Base-by-base conservation (phyloP, 35 echinoderm and acorn worm species). In the Apostichopus californicus region DNA sequence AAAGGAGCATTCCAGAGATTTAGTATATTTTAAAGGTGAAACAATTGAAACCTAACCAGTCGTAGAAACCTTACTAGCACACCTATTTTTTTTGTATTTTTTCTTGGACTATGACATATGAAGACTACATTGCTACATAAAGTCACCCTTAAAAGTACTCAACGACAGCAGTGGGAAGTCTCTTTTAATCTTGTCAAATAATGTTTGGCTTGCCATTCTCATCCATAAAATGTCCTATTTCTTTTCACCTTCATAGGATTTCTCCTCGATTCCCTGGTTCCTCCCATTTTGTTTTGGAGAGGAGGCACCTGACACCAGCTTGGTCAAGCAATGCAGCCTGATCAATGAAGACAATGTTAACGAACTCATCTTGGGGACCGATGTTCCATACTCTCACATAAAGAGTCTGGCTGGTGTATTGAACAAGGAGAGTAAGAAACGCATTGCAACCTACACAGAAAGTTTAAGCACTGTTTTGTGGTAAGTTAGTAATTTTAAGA, bases 201-300 rank as follows among this genome's bases (percentile, higher is more conserved):
- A 46, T 46, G 34, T 46, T 46, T 46, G 34, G 73, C 73, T 12
- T 24, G 12, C 9, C 73, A 77, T 0, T 20, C 73, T 77, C 25
- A 77, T 77, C 6, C 18, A 24, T 77, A 24, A 15, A 24, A 77
- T 20, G 0, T 46, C 2, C 3, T 3, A 46, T 46, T 46, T 46
- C 34, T 46, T 46, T 46, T 46, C 34, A 46, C 34, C 34, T 46
- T 59, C 1, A 9, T 56, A 98, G 96, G 96, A 98, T 80, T 98
- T 98, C 66, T 65, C 87, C 13, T 65, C 73, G 6, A 55, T 92
- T 13, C 93, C 92, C n/a, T 98, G 96, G 96, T 98, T 98, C 77
- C 87, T 98, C 9, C 86, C 94, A 24, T 79, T 94, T 80, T 98
- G 96, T 77, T 98, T 94, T 93, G 96, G 94, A 66, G 91, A 77